Evolutionary conservation across 2,888 invertebrate species (phyloP).

Genomic region (Apamea epomidion): DNA sequence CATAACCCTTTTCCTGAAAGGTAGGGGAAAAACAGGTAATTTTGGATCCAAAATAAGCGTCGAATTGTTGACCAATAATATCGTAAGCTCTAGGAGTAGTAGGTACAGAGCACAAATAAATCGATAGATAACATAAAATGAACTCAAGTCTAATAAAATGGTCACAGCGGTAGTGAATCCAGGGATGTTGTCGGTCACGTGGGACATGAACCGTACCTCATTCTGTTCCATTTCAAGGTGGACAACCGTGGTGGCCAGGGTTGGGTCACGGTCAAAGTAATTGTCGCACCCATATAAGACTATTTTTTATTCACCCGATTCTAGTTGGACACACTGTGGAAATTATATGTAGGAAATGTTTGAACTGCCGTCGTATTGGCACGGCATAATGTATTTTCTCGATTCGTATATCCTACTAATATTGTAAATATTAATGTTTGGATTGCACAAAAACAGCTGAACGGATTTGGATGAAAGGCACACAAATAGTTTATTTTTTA

Average conservation of each 20-base stretch:
- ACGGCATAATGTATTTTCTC: neutral
- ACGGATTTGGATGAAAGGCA: neutral
- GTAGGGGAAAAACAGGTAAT: no score
- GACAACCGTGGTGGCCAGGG: neutral
- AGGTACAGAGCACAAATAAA: neutral
- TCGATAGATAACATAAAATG: neutral
- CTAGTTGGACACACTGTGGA: neutral
- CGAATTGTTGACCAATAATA: no score
- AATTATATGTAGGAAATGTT: neutral
- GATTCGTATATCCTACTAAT: neutral
- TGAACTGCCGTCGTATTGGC: neutral
- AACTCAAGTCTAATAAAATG: neutral
- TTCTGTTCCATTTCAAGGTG: neutral
- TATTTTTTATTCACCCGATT: neutral
- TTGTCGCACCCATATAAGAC: neutral
- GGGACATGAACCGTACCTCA: conserved; percentile 14
- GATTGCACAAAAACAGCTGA: neutral
- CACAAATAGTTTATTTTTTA: neutral
- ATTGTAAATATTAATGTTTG: neutral
- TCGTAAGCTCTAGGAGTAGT: neutral
- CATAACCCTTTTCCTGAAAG: no score
- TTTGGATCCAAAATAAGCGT: no score
- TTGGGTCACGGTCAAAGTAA: conserved; percentile 4
- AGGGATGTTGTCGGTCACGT: neutral
- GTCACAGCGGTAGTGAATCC: neutral